A percentile compares a stretch with the other conserved stretches of the same genome.
Conservation (phyloP, 2,888 invertebrate genomes). For the Smittia aterrima region DNA sequence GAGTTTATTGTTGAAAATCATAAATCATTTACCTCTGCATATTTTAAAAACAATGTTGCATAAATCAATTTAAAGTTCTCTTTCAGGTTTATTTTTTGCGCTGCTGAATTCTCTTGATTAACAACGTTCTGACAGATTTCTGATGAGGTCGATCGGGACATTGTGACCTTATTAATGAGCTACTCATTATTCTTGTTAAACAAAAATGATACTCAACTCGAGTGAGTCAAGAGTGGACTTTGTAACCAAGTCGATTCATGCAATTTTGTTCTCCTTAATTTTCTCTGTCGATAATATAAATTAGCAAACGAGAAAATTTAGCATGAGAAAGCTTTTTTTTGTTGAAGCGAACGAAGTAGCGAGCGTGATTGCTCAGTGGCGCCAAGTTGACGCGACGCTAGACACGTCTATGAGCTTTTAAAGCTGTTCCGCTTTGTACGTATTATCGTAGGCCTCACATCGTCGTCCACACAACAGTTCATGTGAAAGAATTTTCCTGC, state of each 20-base stretch:
- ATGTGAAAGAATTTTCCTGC: too few species aligned
- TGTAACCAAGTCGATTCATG: not conserved
- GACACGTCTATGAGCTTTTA: slow-evolving; percentile 18
- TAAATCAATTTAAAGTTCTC: slow-evolving; percentile 23
- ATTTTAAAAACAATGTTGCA: slow-evolving; percentile 13
- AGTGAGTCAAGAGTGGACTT: not conserved
- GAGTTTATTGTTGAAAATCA: slow-evolving; percentile 34
- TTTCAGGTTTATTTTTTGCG: not conserved
- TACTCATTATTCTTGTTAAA: not conserved
- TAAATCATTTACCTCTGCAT: slow-evolving; percentile 33
- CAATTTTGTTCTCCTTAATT: not conserved
- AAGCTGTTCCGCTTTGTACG: not conserved
- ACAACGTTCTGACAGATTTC: not conserved
- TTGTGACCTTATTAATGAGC: slow-evolving; percentile 2
- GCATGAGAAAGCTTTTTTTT: not conserved
- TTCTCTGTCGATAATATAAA: not conserved
- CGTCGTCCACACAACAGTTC: not conserved
- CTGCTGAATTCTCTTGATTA: not conserved
- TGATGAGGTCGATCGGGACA: not conserved
- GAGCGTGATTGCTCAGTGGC: not conserved
- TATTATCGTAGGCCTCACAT: not conserved
- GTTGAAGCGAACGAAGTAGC: too few species aligned
- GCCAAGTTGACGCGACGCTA: not conserved
- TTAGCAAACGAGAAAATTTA: slow-evolving; percentile 14
- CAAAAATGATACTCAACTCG: not conserved